phyloP scores from a whole-genome alignment of 2,797 vertebrate species.

The Coregonus ussuriensis region DNA sequence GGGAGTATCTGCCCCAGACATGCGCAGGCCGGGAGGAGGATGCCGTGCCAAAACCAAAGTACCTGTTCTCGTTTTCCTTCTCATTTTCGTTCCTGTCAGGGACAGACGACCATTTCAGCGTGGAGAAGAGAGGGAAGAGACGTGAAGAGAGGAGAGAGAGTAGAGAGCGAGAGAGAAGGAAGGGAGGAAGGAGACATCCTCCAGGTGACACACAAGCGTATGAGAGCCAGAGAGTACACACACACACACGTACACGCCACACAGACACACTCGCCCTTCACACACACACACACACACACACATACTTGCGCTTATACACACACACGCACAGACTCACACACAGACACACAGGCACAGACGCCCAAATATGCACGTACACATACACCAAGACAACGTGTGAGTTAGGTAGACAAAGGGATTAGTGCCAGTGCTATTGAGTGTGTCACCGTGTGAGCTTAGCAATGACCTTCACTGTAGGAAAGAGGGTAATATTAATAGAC shows the following conservation, averaged over 20 bases:
- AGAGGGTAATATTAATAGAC: slow-evolving; percentile 25
- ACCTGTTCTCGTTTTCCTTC: slow-evolving; percentile 78
- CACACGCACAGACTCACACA: neutral
- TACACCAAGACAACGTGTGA: neutral
- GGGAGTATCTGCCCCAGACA: slow-evolving; percentile 45
- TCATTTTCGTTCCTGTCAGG: slow-evolving; percentile 67
- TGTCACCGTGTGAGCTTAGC: slow-evolving; percentile 24
- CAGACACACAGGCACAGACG: neutral
- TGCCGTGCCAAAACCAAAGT: slow-evolving; percentile 71
- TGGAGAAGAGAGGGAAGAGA: slow-evolving; percentile 36
- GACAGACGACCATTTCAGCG: slow-evolving; percentile 72
- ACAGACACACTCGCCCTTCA: neutral
- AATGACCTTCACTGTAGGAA: slow-evolving; percentile 31
- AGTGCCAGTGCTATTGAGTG: slow-evolving; percentile 10
- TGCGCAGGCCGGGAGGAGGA: slow-evolving; percentile 65
- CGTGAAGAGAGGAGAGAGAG: slow-evolving; percentile 49
- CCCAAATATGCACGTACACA: neutral
- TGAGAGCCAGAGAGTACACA: neutral
- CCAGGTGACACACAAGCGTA: slow-evolving; percentile 4
- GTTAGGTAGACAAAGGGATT: slow-evolving; percentile 25
- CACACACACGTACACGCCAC: neutral
- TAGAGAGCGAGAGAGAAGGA: slow-evolving; percentile 29
- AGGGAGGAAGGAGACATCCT: slow-evolving; percentile 10
- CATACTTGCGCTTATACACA: slow-evolving; percentile 5
- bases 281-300: neutral